Conservation (phyloP, 2,888 invertebrate genomes). For the Merodon equestris region DNA sequence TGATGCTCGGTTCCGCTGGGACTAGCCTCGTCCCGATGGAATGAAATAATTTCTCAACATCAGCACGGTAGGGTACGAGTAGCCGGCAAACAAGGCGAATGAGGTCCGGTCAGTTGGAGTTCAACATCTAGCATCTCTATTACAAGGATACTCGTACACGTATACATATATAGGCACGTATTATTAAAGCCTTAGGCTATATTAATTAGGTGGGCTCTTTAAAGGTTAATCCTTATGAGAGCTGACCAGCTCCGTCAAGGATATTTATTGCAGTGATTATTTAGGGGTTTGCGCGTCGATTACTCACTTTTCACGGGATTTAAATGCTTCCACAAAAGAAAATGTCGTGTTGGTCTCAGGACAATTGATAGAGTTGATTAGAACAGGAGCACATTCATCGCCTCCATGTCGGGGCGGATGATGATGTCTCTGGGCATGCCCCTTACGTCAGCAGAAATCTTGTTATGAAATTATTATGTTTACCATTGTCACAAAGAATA, state of each 20-base stretch:
- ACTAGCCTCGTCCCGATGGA: conserved; percentile 6
- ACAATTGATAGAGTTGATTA: too few relatives aligned
- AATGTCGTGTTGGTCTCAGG: too few relatives aligned
- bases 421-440: too few relatives aligned
- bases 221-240: conserved; percentile 40
- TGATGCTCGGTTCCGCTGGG: too few relatives aligned
- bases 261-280: conserved; percentile 54
- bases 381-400: too few relatives aligned
- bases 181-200: conserved; percentile 49
- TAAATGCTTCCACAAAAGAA: conserved; percentile 22
- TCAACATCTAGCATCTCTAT: too few relatives aligned
- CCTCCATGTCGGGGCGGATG: too few relatives aligned
- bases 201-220: conserved; percentile 53
- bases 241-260: conserved; percentile 23
- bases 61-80: conserved; percentile 35
- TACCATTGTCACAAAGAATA: too few relatives aligned
- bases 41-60: conserved; percentile 51
- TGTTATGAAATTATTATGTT: too few relatives aligned
- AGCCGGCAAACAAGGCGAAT: conserved; percentile 39
- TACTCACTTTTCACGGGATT: conserved; percentile 32
- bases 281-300: conserved; percentile 32
- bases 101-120: conserved; percentile 29
- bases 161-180: conserved; percentile 12
- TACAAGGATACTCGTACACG: too few relatives aligned
- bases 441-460: too few relatives aligned